These are phyloP conservation scores for Aurelia sp. DNA, from an alignment of 30 jellyfish, hydroid and myxozoan genomes.

Conservation along the genomic window DNA sequence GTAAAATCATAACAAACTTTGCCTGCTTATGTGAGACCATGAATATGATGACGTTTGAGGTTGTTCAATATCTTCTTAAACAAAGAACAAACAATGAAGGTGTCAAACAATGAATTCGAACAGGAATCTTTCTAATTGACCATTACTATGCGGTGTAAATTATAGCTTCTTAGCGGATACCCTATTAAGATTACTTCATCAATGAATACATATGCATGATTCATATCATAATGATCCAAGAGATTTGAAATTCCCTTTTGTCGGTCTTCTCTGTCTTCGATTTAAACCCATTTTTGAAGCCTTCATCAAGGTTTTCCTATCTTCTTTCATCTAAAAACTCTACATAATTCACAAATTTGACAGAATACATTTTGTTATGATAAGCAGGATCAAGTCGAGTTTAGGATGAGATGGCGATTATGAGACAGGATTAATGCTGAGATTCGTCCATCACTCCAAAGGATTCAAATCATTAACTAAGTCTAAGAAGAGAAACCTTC, in stretches of 20 bases:
- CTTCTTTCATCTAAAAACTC: slow-evolving; percentile 56
- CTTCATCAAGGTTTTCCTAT: slow-evolving; percentile 68
- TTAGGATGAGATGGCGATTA: slow-evolving; percentile 63
- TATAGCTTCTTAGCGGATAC: slow-evolving; percentile 74
- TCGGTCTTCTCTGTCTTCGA: slow-evolving; percentile 53
- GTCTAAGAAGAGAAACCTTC: slow-evolving; percentile 60
- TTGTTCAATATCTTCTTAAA: slow-evolving; percentile 28
- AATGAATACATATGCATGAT: slow-evolving; percentile 53
- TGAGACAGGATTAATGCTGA: slow-evolving; percentile 40
- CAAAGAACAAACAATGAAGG: slow-evolving; percentile 48
- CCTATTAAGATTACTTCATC: slow-evolving; percentile 58
- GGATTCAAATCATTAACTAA: slow-evolving; percentile 44
- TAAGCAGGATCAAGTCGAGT: slow-evolving; percentile 64
- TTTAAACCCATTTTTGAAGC: slow-evolving; percentile 55
- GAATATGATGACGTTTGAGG: slow-evolving; percentile 18
- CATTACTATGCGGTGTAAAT: slow-evolving; percentile 78
- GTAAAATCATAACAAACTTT: no score
- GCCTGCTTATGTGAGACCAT: no score
- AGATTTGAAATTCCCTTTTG: slow-evolving; percentile 56
- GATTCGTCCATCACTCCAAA: slow-evolving; percentile 36
- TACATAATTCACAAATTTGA: slow-evolving; percentile 61
- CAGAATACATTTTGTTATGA: slow-evolving; percentile 69
- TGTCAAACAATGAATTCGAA: slow-evolving; percentile 63
- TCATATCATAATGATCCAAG: slow-evolving; percentile 49
- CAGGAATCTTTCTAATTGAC: slow-evolving; percentile 76